These are phyloP conservation scores for Amphipoea oculea DNA, from an alignment of 2,888 invertebrate genomes.

Conservation along the genomic window DNA sequence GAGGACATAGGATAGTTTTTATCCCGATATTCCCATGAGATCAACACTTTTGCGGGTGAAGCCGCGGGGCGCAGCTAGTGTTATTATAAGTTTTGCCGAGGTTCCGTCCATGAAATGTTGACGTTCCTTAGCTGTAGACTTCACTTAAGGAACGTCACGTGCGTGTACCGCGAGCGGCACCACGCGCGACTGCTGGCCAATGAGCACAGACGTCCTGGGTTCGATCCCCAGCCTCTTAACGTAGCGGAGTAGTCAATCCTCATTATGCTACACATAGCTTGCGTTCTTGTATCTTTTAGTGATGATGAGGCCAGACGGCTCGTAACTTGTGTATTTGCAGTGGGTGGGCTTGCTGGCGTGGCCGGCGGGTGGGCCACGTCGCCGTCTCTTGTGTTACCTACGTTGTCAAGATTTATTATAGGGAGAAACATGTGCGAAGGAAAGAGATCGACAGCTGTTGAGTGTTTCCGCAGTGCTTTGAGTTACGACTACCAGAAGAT, in stretches of 20 bases:
- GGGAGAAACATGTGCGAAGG: slow-evolving; percentile 36
- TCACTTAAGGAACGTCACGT: neutral
- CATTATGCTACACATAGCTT: neutral
- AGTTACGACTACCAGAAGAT: slow-evolving; percentile 65
- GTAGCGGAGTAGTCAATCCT: neutral
- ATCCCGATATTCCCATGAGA: too few species aligned
- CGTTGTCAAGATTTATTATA: slow-evolving; percentile 62
- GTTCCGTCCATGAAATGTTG: neutral
- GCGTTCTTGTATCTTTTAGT: neutral
- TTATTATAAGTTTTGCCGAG: neutral
- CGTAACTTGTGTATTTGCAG: slow-evolving; percentile 51
- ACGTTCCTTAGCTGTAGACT: neutral
- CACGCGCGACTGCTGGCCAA: neutral
- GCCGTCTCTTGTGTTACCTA: slow-evolving; percentile 48
- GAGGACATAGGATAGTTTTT: too few species aligned
- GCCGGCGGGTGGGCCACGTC: slow-evolving; percentile 43
- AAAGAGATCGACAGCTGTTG: slow-evolving; percentile 40
- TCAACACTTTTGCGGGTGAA: too few species aligned
- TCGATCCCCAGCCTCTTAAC: neutral
- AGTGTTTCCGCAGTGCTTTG: slow-evolving; percentile 51
- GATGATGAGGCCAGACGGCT: slow-evolving; percentile 29
- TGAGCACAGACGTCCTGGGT: neutral
- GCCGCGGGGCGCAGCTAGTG: too few species aligned
- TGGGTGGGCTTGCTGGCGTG: slow-evolving; percentile 39
- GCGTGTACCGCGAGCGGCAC: neutral